Evolutionary conservation across 2,888 invertebrate genomes (phyloP).

Genomic region (Mythimna pallens): DNA sequence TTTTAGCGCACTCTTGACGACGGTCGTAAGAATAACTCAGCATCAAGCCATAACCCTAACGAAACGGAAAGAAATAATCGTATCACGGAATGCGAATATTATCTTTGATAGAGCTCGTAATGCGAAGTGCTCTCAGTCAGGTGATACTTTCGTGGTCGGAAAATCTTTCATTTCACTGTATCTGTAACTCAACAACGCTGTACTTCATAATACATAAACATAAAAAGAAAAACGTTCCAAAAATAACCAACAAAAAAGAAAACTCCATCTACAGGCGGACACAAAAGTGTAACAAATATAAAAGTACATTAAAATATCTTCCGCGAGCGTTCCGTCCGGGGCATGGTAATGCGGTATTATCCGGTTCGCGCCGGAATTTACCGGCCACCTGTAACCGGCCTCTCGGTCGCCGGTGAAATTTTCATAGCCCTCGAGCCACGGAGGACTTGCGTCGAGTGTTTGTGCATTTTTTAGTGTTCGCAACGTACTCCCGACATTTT

Average conservation of each 20-base stretch:
- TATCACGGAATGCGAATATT: conserved; percentile 37
- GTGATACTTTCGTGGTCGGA: conserved; percentile 3
- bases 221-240: conserved; percentile 35
- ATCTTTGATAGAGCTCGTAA: conserved; percentile 27
- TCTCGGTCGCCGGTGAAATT: conserved; percentile 76
- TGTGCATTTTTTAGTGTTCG: conserved; percentile 77
- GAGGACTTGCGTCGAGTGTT: conserved; percentile 74
- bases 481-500: conserved; percentile 41
- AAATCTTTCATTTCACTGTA: conserved; percentile 4
- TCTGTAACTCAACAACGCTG: conserved; percentile 10
- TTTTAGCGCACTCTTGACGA: not conserved
- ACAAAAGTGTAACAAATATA: conserved; percentile 63
- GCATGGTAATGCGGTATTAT: conserved; percentile 73
- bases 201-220: conserved; percentile 40
- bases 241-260: conserved; percentile 29
- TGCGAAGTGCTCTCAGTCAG: conserved; percentile 13
- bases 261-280: conserved; percentile 48
- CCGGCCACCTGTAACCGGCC: conserved; percentile 84
- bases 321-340: conserved; percentile 59
- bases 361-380: conserved; percentile 78
- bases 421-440: conserved; percentile 76
- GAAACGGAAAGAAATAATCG: conserved; percentile 31
- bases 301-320: conserved; percentile 65
- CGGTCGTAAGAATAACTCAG: too few relatives aligned
- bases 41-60: not conserved